Evolutionary conservation across 2,888 invertebrate genomes (phyloP), one percentile per base, ranked within the genome.

Genomic region (Coenonympha glycerion): DNA sequence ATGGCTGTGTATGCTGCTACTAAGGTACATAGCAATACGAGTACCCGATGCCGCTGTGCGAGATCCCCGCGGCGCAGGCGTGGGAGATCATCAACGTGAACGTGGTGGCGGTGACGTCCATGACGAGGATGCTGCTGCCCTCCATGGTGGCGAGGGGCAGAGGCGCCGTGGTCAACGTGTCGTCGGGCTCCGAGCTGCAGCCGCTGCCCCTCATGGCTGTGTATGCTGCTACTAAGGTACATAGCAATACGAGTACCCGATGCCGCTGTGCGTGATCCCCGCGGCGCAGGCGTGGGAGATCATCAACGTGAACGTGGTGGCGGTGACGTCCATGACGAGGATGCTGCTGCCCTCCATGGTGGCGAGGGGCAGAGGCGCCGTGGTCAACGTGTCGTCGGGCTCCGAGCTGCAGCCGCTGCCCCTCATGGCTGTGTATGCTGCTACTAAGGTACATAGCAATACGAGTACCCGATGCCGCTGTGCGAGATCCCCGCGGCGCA

Each of bases 1-100:
- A 94, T 97, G 93, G 91, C 95, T 0, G 93, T 96, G 0, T 98
- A 98, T 74, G 93, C 95, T 1, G 97, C 97, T 1, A 92, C 94
- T 2, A 97, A 97, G 90, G 93, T 93, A 72, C 4, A 3, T 6
- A 3, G 9, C 3, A 9, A 3, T 8, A 22, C 3, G 6, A 22
- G 2, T 6, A 16, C 6, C 96, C 96, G 0, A 94, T 94, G 90
- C 91, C 91, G 46, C 79, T 97, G 45, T 90, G 91, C 34, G 93
- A 95, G 65, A 89, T 95, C 1, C 90, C 94, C 0, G 89, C 91
- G 53, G 73, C 91, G 55, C 91, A 92, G 57, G 73, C 93, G 1
- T 95, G 94, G 94, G 92, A 95, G 69, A 88, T 97, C 47, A 91
- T 97, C 58, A 92, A 93, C 69, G 90, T 97, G 9, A 97, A 97